Evolutionary conservation across 2,888 invertebrate genomes (phyloP).

Genomic region (Synanthedon andrenaeformis): DNA sequence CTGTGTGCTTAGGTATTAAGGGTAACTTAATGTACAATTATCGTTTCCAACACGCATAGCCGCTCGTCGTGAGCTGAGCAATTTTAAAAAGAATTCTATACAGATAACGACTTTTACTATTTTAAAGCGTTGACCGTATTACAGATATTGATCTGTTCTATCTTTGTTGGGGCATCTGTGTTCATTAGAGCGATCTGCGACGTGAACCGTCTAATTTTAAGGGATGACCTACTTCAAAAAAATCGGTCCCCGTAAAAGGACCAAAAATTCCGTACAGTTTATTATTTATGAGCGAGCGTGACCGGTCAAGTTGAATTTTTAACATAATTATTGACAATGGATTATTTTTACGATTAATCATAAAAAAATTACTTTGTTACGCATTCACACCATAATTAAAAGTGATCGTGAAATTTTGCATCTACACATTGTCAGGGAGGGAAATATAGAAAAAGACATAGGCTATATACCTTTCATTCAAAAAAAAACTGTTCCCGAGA

Average conservation of each 20-base stretch:
- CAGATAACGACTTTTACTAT: neutral
- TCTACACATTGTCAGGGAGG: too few species aligned
- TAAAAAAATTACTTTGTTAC: too few species aligned
- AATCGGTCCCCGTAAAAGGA: constrained; percentile 40
- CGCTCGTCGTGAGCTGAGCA: constrained; percentile 10
- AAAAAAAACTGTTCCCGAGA: too few species aligned
- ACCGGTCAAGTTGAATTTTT: neutral
- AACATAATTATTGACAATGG: too few species aligned
- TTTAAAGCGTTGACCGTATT: neutral
- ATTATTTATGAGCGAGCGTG: neutral
- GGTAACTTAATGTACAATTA: constrained; percentile 25
- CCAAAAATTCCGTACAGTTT: neutral
- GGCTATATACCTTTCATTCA: too few species aligned
- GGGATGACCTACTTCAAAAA: constrained; percentile 52
- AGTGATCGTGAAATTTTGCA: too few species aligned
- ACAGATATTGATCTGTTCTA: constrained; percentile 42
- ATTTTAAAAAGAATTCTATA: neutral
- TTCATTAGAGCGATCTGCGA: constrained; percentile 26
- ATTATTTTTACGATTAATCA: too few species aligned
- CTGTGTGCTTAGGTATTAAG: constrained; percentile 21
- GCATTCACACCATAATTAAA: too few species aligned
- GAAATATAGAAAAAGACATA: too few species aligned
- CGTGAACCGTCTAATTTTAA: constrained; percentile 44
- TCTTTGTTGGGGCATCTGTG: constrained; percentile 30
- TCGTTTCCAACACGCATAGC: constrained; percentile 17